Conservation (phyloP, 2,797 vertebrate genomes). For the Phoeniculus purpureus region DNA sequence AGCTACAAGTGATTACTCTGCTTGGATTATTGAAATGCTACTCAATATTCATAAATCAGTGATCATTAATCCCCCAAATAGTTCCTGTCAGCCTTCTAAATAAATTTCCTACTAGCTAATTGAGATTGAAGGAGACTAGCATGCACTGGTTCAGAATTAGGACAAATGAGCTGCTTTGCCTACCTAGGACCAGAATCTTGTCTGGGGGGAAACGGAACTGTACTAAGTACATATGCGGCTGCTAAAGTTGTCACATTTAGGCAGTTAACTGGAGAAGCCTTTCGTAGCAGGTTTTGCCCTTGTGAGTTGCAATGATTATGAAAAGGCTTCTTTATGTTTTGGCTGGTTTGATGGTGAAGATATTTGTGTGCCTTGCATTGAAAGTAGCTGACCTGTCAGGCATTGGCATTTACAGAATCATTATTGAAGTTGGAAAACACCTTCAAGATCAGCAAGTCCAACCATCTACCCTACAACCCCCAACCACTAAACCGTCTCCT, state of each 20-base stretch:
- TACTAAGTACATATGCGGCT: background rate
- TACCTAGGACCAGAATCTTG: slow-evolving; percentile 13
- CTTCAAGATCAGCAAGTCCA: too few relatives aligned
- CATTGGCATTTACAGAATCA: background rate
- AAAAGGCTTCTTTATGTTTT: background rate
- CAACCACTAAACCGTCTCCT: too few relatives aligned
- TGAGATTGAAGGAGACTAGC: slow-evolving; percentile 81
- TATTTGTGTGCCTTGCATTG: background rate
- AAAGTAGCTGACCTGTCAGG: background rate
- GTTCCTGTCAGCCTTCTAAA: slow-evolving; percentile 81
- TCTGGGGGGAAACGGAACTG: background rate
- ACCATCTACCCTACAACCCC: too few relatives aligned
- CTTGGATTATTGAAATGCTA: slow-evolving; percentile 78
- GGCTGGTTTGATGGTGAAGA: background rate
- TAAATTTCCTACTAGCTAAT: slow-evolving; percentile 81
- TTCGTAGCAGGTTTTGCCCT: slow-evolving; percentile 5
- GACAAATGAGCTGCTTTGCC: slow-evolving; percentile 57
- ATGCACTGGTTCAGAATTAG: slow-evolving; percentile 47
- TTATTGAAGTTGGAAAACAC: too few relatives aligned
- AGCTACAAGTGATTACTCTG: slow-evolving; percentile 75
- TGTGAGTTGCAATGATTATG: background rate
- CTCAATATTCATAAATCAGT: slow-evolving; percentile 85
- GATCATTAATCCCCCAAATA: slow-evolving; percentile 84
- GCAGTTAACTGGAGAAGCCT: background rate
- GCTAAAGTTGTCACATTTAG: slow-evolving; percentile 2